Evolutionary conservation across 2,888 invertebrate genomes (phyloP).

Genomic region (Nowickia ferox): DNA sequence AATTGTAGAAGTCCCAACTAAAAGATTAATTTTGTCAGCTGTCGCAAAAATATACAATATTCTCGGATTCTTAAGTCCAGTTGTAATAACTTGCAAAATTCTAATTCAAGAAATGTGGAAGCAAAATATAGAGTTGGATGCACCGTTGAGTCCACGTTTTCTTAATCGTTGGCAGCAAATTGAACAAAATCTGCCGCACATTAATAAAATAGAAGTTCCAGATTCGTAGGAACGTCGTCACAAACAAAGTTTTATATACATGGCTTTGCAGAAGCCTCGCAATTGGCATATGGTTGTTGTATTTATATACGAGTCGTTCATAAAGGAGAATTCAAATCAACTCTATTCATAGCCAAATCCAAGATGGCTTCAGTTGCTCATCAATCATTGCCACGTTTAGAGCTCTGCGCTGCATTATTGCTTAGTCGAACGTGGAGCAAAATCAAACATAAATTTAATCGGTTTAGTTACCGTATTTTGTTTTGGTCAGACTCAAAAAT

Average conservation of each 20-base stretch:
- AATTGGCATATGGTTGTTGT: conserved; percentile 54
- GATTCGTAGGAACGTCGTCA: conserved; percentile 33
- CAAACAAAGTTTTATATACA: conserved; percentile 48
- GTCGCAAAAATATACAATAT: too few species aligned
- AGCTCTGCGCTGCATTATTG: too few species aligned
- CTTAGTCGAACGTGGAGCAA: background rate
- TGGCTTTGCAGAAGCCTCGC: conserved; percentile 64
- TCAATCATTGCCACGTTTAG: too few species aligned
- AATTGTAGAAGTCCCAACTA: too few species aligned
- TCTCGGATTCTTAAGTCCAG: conserved; percentile 50
- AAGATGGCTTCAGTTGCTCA: too few species aligned
- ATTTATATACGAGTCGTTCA: conserved; percentile 35
- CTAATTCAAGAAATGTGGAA: background rate
- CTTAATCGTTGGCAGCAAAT: too few species aligned
- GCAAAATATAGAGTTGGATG: too few species aligned
- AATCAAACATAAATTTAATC: conserved; percentile 6
- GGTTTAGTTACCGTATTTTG: background rate
- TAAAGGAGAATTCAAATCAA: background rate
- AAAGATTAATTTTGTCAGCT: too few species aligned
- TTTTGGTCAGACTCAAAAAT: too few species aligned
- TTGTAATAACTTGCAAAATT: conserved; percentile 57
- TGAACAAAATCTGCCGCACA: too few species aligned
- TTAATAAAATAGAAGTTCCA: conserved; percentile 33
- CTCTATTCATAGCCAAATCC: too few species aligned
- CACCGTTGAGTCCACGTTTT: too few species aligned